A percentile compares a stretch with the other conserved stretches of the same genome.
Evolutionary conservation across 2,113 vertebrate genomes (phyloP).

Genomic region (Eolophus roseicapilla): DNA sequence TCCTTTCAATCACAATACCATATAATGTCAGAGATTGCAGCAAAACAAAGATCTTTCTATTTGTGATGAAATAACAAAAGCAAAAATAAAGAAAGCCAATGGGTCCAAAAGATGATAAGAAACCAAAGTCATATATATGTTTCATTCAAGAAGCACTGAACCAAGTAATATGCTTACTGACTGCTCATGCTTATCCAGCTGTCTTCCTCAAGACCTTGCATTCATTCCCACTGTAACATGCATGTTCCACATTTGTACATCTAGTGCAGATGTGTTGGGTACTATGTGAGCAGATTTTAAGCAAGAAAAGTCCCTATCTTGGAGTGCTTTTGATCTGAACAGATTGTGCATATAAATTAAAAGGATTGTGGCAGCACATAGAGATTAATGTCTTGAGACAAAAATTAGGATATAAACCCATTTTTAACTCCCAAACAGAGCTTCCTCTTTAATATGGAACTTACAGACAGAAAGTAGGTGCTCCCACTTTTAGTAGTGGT

Average conservation of each 20-base stretch:
- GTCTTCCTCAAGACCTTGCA: neutral
- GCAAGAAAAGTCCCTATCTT: neutral
- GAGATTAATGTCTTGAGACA: neutral
- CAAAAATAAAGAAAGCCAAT: neutral
- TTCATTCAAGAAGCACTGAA: neutral
- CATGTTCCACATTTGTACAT: neutral
- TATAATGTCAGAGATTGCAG: neutral
- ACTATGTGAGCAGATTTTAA: neutral
- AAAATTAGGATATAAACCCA: neutral
- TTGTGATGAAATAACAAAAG: neutral
- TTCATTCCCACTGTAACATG: neutral
- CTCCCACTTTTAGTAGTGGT: neutral
- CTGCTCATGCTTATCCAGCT: neutral
- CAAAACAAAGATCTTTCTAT: conserved; percentile 1
- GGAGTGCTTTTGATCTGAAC: neutral
- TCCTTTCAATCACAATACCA: neutral
- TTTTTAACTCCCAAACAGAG: neutral
- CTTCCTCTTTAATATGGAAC: neutral
- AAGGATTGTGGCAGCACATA: neutral
- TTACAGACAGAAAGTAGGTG: neutral
- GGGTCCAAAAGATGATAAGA: neutral
- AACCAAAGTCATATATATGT: neutral
- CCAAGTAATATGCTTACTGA: neutral
- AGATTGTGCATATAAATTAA: neutral
- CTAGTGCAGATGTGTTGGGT: neutral